Conservation (phyloP, 2,888 invertebrate genomes). For the Pheosia gnoma region DNA sequence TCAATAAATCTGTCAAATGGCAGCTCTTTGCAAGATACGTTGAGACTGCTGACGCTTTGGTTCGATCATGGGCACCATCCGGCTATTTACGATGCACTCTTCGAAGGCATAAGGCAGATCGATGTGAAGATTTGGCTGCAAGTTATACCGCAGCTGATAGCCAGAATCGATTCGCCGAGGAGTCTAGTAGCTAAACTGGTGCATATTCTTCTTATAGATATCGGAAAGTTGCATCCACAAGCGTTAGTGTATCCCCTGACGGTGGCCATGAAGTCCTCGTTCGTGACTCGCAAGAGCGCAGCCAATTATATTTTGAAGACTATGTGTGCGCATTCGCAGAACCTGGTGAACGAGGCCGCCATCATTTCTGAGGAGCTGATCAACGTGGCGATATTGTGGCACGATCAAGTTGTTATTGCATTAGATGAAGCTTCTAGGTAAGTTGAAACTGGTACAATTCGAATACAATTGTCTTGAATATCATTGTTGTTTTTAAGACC, state of each 20-base stretch:
- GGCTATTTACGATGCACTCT: slow-evolving; percentile 96
- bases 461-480: no score
- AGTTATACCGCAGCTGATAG: slow-evolving; percentile 99
- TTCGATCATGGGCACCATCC: slow-evolving; percentile 98
- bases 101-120: slow-evolving; percentile 95
- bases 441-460: background rate
- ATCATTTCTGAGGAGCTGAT: slow-evolving; percentile 98
- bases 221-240: slow-evolving; percentile 98
- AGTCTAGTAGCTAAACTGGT: slow-evolving; percentile 95
- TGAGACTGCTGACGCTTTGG: slow-evolving; percentile 97
- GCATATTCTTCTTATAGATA: slow-evolving; percentile 96
- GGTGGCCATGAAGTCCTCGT: slow-evolving; percentile 97
- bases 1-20: slow-evolving; percentile 96
- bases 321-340: slow-evolving; percentile 97
- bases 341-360: slow-evolving; percentile 96
- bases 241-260: slow-evolving; percentile 98
- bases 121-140: slow-evolving; percentile 99
- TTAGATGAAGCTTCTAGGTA: slow-evolving; percentile 94
- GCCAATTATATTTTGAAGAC: slow-evolving; percentile 97
- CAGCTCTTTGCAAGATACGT: slow-evolving; percentile 97
- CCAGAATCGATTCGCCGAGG: slow-evolving; percentile 97
- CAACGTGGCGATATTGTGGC: slow-evolving; percentile 99
- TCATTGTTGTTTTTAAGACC: no score
- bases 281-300: slow-evolving; percentile 91
- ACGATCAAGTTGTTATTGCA: slow-evolving; percentile 93